Base-by-base conservation (phyloP, 2,113 vertebrate species). In the Catagonus wagneri region DNA sequence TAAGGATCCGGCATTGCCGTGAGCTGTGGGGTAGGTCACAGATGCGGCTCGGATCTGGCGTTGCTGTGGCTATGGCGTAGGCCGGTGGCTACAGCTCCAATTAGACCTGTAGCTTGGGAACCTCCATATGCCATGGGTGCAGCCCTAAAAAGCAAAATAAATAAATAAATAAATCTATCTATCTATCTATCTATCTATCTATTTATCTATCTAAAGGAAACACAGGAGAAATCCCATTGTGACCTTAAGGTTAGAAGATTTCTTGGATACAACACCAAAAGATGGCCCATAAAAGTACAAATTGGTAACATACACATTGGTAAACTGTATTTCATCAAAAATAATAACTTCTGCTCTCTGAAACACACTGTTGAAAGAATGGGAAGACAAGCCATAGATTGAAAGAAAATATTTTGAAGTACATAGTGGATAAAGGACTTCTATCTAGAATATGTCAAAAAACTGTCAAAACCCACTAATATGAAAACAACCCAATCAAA, bases 121-220 rank as follows among this genome's bases (percentile, higher is more conserved):
- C n/a, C n/a, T n/a, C n/a, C n/a, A n/a, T n/a, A n/a, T n/a, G n/a
- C n/a, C n/a, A n/a, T n/a, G n/a, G n/a, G n/a, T n/a, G n/a, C n/a
- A n/a, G n/a, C n/a, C n/a, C n/a, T n/a, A n/a, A n/a, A n/a, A n/a
- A n/a, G n/a, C n/a, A n/a, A n/a, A n/a, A n/a, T n/a, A n/a, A n/a
- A n/a, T n/a, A n/a, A n/a, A n/a, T n/a, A n/a, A n/a, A n/a, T n/a
- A n/a, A n/a, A n/a, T n/a, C n/a, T n/a, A n/a, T n/a, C n/a, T n/a
- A n/a, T n/a, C n/a, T n/a, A n/a, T n/a, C n/a, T n/a, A n/a, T n/a
- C n/a, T n/a, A n/a, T n/a, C n/a, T n/a, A n/a, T n/a, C n/a, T n/a
- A n/a, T n/a, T n/a, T n/a, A n/a, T n/a, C n/a, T n/a, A 75, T 80
- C 27, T 88, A 36, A 83, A 96, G 9, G 56, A 78, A 93, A 63